These are phyloP conservation scores for Aphaenogaster floridana DNA, from an alignment of 1,140 invertebrate genomes.

Conservation along the genomic window DNA sequence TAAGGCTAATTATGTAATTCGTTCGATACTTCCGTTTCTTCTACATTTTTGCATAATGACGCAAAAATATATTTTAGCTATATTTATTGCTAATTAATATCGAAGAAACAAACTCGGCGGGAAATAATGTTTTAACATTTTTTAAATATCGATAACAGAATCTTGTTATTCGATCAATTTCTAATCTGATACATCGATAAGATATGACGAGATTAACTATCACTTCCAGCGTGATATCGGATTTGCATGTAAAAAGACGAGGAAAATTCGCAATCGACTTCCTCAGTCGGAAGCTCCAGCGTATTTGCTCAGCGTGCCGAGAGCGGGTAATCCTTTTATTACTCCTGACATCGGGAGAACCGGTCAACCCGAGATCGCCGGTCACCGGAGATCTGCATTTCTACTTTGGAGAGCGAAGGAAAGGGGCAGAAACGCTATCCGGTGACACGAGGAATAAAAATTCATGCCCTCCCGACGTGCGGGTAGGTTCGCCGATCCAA, in stretches of 20 bases:
- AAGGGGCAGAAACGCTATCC: constrained; percentile 44
- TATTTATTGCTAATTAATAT: not conserved
- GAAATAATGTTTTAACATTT: not conserved
- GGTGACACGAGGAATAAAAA: constrained; percentile 76
- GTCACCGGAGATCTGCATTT: constrained; percentile 72
- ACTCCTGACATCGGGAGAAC: constrained; percentile 52
- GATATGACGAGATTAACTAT: constrained; percentile 40
- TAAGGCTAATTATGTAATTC: not conserved
- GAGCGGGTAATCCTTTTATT: constrained; percentile 62
- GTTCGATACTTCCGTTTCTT: not conserved
- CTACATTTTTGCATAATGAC: not conserved
- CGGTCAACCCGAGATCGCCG: constrained; percentile 52
- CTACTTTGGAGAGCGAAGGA: constrained; percentile 24
- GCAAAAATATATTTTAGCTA: not conserved
- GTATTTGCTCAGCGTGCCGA: constrained; percentile 57
- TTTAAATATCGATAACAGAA: not conserved
- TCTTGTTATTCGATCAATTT: constrained; percentile 12
- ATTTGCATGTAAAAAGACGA: constrained; percentile 49
- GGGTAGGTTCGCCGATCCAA: constrained; percentile 38
- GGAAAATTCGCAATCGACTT: constrained; percentile 50
- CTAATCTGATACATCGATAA: constrained; percentile 5
- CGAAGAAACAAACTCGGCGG: not conserved
- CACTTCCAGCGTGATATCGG: constrained; percentile 34
- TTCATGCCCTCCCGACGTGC: constrained; percentile 58
- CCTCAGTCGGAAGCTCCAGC: constrained; percentile 37